Evolutionary conservation across 2,113 vertebrate genomes (phyloP), one percentile per base, ranked within the genome.

Genomic region (Podarcis cretensis): DNA sequence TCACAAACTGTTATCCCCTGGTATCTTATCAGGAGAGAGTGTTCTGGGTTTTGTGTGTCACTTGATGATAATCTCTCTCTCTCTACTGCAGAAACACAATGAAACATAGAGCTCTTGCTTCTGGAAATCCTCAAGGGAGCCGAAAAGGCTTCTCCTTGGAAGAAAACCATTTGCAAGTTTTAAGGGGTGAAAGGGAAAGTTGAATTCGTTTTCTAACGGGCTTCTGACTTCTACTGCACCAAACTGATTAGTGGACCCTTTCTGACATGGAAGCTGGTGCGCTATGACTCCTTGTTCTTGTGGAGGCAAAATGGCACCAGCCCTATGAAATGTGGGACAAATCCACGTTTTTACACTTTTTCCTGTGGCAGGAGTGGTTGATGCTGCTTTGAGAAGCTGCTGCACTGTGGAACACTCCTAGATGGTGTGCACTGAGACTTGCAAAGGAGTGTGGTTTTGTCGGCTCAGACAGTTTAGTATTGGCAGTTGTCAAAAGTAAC

Each of bases 111-210:
- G 21, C 13, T 40, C 25, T 35, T 76, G 73, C 79, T 63, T 63
- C 59, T 18, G 18, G 59, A 63, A 63, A 54, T 30, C 66, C 82
- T 90, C 71, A 75, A 20, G 20, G 18, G 18, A 25, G 79, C 57
- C 30, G 74, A 43, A 59, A 2, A 48, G 23, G 81, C 92, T 83
- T 87, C 40, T 83, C 65, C 87, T 84, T 5, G 83, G 71, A 87
- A 37, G 40, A 74, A 84, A 69, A 32, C 59, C 13, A 18, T 63
- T 63, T 63, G 59, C 59, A 63, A 18, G 59, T 59, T 59, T 59
- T 59, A 6, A 32, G 21, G 43, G 6, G 6, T 63, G 30, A 81
- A 79, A 25, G n/a, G 18, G 16, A 5, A 21, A 68, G 8, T 87
- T 77, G 21, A 27, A 37, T 77, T 5, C 27, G 9, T 77, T 76